Conservation (phyloP, 2,113 vertebrate genomes). For the Silurus meridionalis region DNA sequence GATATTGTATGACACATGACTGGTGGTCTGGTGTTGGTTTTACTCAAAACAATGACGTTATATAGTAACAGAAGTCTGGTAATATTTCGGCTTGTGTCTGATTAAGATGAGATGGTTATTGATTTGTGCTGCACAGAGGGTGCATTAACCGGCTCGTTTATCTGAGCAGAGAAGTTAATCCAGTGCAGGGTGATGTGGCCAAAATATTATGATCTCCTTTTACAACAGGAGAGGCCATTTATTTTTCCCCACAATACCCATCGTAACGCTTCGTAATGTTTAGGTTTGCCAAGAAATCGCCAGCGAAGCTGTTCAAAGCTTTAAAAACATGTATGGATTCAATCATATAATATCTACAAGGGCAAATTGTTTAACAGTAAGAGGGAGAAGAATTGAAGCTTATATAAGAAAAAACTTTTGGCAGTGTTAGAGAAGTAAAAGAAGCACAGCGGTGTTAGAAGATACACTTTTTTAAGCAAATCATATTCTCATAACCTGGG, state of each 20-base stretch:
- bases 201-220: slow-evolving; percentile 18
- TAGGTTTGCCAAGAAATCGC: not conserved
- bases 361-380: not conserved
- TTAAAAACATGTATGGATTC: not conserved
- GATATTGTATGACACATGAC: not conserved
- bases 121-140: not conserved
- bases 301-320: not conserved
- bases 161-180: not conserved
- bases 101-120: slow-evolving; percentile 22
- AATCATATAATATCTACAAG: not conserved
- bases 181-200: not conserved
- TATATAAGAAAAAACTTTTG: not conserved
- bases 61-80: not conserved
- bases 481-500: not conserved
- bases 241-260: not conserved
- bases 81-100: not conserved
- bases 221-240: not conserved
- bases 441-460: not conserved
- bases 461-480: not conserved
- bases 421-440: not conserved
- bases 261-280: not conserved
- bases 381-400: not conserved
- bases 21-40: not conserved
- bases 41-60: not conserved
- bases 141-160: not conserved